Percentiles rank a stretch among this genome's conserved stretches.
Conservation (phyloP, 1,140 invertebrate species). For the Drosophila bocqueti region DNA sequence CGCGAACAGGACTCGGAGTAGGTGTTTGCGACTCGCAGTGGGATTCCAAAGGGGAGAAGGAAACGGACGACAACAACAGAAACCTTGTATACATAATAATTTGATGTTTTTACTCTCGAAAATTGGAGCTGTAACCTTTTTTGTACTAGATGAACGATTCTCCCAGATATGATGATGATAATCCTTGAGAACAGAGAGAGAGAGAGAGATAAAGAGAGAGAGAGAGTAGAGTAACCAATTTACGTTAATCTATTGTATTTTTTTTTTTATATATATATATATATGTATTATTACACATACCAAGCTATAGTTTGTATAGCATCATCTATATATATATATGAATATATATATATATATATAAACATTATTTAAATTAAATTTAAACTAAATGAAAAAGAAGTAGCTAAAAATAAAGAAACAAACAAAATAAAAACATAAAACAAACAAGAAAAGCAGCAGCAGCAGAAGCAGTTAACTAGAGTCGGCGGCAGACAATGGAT, state of each 20-base stretch:
- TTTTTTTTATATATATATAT: constrained; percentile 48
- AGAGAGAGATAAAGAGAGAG: not conserved
- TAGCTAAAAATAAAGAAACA: constrained; percentile 56
- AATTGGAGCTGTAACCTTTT: constrained; percentile 33
- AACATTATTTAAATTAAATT: constrained; percentile 61
- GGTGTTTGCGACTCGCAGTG: not conserved
- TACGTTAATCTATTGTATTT: constrained; percentile 60
- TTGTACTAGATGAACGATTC: constrained; percentile 32
- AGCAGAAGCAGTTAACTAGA: constrained; percentile 1
- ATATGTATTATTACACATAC: constrained; percentile 62
- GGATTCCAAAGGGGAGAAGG: not conserved
- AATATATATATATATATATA: constrained; percentile 42
- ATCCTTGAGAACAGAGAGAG: constrained; percentile 1
- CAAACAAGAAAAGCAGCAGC: constrained; percentile 16
- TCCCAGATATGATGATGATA: constrained; percentile 20
- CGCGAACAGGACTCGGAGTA: constrained; percentile 92
- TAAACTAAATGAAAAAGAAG: constrained; percentile 58
- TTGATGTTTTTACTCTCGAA: constrained; percentile 44
- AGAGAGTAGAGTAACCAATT: constrained; percentile 52
- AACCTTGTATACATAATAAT: constrained; percentile 75
- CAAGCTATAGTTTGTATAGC: constrained; percentile 56
- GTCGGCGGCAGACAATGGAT: constrained; percentile 7
- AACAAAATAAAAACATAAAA: constrained; percentile 34
- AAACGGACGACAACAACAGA: constrained; percentile 26
- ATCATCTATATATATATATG: constrained; percentile 30